These are phyloP conservation scores for Isoperla grammatica DNA, from an alignment of 2,888 invertebrate genomes.

Conservation along the genomic window DNA sequence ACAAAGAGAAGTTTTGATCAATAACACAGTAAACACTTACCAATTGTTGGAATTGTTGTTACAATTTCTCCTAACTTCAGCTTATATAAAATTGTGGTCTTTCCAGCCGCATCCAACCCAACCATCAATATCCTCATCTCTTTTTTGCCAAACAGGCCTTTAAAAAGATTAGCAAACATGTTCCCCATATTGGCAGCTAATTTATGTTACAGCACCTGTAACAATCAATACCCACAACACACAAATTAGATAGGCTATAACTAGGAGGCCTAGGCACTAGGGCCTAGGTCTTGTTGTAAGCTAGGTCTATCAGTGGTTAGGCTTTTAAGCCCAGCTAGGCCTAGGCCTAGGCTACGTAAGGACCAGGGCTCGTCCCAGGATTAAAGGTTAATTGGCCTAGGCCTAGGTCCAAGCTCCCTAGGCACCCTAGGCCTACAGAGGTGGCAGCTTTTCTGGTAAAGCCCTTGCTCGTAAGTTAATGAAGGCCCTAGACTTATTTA, in stretches of 20 bases:
- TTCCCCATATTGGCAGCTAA: slow-evolving; percentile 80
- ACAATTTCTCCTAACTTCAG: slow-evolving; percentile 99
- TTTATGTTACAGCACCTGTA: slow-evolving; percentile 19
- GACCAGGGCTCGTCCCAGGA: too few relatives aligned
- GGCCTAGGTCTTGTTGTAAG: slow-evolving; percentile 1
- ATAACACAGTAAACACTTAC: too few relatives aligned
- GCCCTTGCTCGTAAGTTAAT: too few relatives aligned
- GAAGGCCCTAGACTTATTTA: too few relatives aligned
- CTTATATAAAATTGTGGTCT: slow-evolving; percentile 99
- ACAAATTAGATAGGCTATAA: background rate
- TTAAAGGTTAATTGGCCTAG: too few relatives aligned
- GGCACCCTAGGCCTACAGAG: too few relatives aligned
- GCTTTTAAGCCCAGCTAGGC: slow-evolving; percentile 2
- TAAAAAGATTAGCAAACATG: slow-evolving; percentile 95
- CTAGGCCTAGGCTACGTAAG: background rate
- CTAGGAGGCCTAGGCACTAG: background rate
- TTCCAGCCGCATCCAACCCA: slow-evolving; percentile 98
- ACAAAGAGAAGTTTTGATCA: too few relatives aligned
- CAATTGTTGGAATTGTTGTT: slow-evolving; percentile 99
- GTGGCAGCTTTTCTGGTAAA: too few relatives aligned
- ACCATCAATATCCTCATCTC: slow-evolving; percentile 99
- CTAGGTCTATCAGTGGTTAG: background rate
- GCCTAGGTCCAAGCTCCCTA: too few relatives aligned
- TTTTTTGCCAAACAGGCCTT: slow-evolving; percentile 99
- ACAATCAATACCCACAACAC: slow-evolving; percentile 4